These are phyloP conservation scores for Ephydatia muelleri DNA, from an alignment of 37 sponge, comb jelly and placozoan species.

Conservation along the genomic window DNA sequence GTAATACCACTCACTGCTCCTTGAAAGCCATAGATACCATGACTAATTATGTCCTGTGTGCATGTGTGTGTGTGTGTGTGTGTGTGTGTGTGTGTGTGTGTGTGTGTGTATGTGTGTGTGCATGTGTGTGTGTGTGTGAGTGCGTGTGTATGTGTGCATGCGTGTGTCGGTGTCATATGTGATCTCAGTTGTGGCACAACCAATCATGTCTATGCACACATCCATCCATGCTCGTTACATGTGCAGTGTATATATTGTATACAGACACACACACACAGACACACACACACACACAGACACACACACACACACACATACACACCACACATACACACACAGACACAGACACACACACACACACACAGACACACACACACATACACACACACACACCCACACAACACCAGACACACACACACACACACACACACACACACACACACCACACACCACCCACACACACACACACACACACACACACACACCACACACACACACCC, in stretches of 20 bases:
- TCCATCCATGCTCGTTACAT: slow-evolving; percentile 11
- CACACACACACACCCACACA: no score
- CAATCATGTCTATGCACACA: slow-evolving; percentile 7
- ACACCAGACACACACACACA: no score
- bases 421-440: no score
- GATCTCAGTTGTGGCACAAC: no score
- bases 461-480: no score
- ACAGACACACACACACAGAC: background rate
- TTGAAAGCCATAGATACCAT: background rate
- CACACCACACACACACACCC: no score
- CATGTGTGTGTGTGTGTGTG: background rate
- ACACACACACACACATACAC: no score
- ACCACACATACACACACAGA: background rate
- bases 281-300: slow-evolving; percentile 27
- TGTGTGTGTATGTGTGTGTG: background rate
- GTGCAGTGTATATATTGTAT: background rate
- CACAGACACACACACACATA: no score
- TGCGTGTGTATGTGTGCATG: background rate
- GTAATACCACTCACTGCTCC: slow-evolving; percentile 36
- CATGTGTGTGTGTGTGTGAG: background rate
- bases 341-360: slow-evolving; percentile 24
- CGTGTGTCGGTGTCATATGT: no score
- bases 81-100: slow-evolving; percentile 11
- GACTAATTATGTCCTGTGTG: background rate
- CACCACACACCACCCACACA: no score